Conservation (phyloP, 2,113 vertebrate genomes). For the Neogale vison region DNA sequence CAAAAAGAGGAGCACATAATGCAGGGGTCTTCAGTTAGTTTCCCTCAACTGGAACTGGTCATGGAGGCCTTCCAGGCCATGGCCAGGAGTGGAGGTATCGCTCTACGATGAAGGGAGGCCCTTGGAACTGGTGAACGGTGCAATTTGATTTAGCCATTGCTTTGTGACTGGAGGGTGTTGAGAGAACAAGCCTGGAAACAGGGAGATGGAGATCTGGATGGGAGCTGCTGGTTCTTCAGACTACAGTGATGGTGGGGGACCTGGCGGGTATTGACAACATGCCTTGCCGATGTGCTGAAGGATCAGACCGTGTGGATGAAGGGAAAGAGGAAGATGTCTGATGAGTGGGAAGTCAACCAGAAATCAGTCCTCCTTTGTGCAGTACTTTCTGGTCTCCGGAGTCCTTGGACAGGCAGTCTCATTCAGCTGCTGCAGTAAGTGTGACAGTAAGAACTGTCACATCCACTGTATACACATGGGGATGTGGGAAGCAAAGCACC, state of each 20-base stretch:
- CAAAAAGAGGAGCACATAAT: not conserved
- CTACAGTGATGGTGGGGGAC: no score
- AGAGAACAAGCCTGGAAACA: not conserved
- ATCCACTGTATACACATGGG: not conserved
- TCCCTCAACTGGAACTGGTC: not conserved
- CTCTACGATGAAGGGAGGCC: not conserved
- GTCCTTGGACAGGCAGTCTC: not conserved
- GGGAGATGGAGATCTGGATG: not conserved
- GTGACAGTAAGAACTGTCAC: no score
- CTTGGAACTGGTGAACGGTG: not conserved
- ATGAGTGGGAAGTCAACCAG: not conserved
- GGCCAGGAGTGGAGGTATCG: not conserved
- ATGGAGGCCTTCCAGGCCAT: not conserved
- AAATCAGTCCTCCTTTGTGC: not conserved
- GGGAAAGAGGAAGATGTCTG: not conserved
- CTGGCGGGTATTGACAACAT: not conserved
- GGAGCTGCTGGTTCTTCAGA: not conserved
- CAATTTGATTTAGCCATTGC: no score
- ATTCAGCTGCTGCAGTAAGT: not conserved
- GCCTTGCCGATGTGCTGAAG: not conserved
- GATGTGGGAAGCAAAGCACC: no score
- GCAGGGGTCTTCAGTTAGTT: fast-evolving
- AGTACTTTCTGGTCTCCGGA: not conserved
- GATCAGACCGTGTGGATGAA: not conserved
- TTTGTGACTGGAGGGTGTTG: not conserved